Evolutionary conservation across 2,888 invertebrate species (phyloP).

Genomic region (Drosophila robusta): DNA sequence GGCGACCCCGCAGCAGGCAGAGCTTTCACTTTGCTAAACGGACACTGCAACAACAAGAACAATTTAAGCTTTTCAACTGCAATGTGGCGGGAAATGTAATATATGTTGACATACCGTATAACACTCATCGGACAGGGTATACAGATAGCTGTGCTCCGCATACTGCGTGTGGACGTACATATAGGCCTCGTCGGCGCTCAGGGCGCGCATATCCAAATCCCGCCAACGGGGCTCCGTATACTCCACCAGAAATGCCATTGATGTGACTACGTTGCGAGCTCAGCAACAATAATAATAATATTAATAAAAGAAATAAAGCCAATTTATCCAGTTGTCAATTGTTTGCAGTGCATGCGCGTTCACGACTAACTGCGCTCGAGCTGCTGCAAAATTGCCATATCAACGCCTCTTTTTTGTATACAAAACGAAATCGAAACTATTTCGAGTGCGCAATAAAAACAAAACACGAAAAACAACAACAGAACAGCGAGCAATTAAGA

Average conservation of each 20-base stretch:
- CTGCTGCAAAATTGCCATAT: constrained; percentile 53
- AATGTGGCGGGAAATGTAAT: constrained; percentile 32
- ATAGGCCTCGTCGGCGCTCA: constrained; percentile 90
- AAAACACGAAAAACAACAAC: constrained; percentile 46
- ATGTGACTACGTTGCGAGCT: constrained; percentile 26
- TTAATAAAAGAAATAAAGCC: constrained; percentile 9
- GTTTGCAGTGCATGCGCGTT: constrained; percentile 39
- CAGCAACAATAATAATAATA: constrained; percentile 10
- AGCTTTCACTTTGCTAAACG: constrained; percentile 86
- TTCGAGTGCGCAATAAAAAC: constrained; percentile 76
- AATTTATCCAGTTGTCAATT: constrained; percentile 22
- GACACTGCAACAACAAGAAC: constrained; percentile 86
- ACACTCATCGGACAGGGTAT: constrained; percentile 90
- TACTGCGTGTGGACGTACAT: constrained; percentile 85
- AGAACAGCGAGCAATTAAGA: constrained; percentile 12
- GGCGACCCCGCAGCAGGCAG: constrained; percentile 46
- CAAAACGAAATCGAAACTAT: constrained; percentile 65
- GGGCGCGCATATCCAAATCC: constrained; percentile 86
- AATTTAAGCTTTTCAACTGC: constrained; percentile 15
- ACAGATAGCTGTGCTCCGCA: constrained; percentile 86
- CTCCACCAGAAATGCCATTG: constrained; percentile 87
- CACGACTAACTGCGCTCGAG: constrained; percentile 62
- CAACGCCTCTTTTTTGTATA: constrained; percentile 45
- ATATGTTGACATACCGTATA: constrained; percentile 86
- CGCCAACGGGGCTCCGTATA: constrained; percentile 86